Evolutionary conservation across 2,797 vertebrate genomes (phyloP).

Genomic region (Enteromius argenteus): DNA sequence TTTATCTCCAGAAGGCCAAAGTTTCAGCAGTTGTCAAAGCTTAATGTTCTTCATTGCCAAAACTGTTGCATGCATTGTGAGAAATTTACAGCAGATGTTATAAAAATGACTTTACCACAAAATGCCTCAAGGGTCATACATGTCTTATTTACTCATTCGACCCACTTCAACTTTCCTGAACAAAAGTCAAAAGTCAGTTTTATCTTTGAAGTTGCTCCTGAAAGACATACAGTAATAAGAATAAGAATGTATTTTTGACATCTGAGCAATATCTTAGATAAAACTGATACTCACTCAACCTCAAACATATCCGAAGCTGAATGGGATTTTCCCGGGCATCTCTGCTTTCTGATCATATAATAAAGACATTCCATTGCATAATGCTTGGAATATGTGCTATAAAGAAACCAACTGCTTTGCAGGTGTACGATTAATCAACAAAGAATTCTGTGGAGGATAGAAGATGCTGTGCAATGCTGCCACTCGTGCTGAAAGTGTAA

Average conservation of each 20-base stretch:
- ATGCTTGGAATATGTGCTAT: background rate
- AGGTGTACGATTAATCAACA: background rate
- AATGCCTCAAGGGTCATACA: background rate
- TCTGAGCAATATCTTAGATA: background rate
- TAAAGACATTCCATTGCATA: background rate
- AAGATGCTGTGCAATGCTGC: background rate
- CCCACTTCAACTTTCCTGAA: background rate
- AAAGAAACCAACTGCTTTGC: background rate
- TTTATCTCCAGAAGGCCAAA: constrained; percentile 1
- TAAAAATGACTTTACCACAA: constrained; percentile 23
- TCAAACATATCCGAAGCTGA: too few species aligned
- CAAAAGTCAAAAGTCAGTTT: background rate
- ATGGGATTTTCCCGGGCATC: constrained; percentile 5
- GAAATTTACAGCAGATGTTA: constrained; percentile 36
- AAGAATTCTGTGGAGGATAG: background rate
- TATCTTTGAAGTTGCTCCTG: background rate
- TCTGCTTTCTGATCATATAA: background rate
- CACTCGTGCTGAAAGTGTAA: background rate
- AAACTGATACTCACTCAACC: background rate
- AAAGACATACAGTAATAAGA: background rate
- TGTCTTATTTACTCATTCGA: background rate
- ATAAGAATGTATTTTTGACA: background rate
- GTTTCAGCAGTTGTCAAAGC: constrained; percentile 2
- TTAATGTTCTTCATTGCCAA: constrained; percentile 17
- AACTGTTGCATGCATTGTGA: constrained; percentile 9